These are phyloP conservation scores for Fopius arisanus DNA, from an alignment of 1,140 invertebrate species.

Conservation along the genomic window DNA sequence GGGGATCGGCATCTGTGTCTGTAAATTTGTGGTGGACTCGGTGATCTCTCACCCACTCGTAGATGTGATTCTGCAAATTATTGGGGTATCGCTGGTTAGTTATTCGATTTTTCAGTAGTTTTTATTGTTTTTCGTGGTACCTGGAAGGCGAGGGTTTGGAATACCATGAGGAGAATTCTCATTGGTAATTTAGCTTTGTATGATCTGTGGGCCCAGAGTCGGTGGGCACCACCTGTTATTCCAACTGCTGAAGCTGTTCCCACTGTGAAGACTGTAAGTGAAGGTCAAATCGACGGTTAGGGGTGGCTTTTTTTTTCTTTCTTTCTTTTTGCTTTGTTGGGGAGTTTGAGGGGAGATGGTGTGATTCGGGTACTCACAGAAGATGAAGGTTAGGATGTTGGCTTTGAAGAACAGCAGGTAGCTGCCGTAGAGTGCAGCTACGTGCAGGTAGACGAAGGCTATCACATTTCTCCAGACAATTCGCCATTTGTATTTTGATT, in stretches of 20 bases:
- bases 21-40: slow-evolving; percentile 92
- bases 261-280: slow-evolving; percentile 48
- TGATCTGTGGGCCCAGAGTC: slow-evolving; percentile 86
- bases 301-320: too few relatives aligned
- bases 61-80: slow-evolving; percentile 70
- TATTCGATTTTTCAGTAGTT: neutral
- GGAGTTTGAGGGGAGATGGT: too few relatives aligned
- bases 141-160: slow-evolving; percentile 84
- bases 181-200: slow-evolving; percentile 88
- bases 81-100: too few relatives aligned
- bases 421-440: slow-evolving; percentile 69
- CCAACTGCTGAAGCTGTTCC: slow-evolving; percentile 69
- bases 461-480: slow-evolving; percentile 79
- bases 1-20: slow-evolving; percentile 91
- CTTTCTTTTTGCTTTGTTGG: too few relatives aligned
- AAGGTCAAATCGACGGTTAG: too few relatives aligned
- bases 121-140: slow-evolving; percentile 54
- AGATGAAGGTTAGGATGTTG: slow-evolving; percentile 64
- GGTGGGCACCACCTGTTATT: slow-evolving; percentile 88
- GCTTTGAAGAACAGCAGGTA: slow-evolving; percentile 67
- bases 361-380: slow-evolving; percentile 61
- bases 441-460: slow-evolving; percentile 73
- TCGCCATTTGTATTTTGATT: slow-evolving; percentile 65
- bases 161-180: slow-evolving; percentile 75
- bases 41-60: slow-evolving; percentile 85